Base-by-base conservation (phyloP, 2,113 vertebrate genomes). In the Podarcis cretensis region DNA sequence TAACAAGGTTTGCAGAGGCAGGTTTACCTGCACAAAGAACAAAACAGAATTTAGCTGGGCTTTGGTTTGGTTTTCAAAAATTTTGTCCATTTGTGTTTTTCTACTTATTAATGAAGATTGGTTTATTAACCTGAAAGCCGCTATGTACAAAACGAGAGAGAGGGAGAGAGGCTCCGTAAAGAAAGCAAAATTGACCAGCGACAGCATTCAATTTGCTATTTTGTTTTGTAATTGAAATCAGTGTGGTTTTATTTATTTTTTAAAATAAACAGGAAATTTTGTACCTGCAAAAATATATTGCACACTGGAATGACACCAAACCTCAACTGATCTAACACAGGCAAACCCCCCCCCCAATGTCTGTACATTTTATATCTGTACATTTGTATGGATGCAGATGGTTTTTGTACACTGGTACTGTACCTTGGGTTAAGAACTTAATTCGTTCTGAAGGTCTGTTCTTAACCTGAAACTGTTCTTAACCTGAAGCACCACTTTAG, bases 271-370 rank as follows among this genome's bases (percentile, higher is more conserved):
- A 91, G 82, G 73, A 89, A 14, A 37, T 68, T 68, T 89, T 79
- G 81, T 40, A 85, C 21, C 90, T 94, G 92, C 96, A 96, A 96
- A 96, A 96, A 95, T 96, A 91, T 69, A 37, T 66, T 87, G 40
- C 84, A 76, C 80, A 57, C 68, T 25, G 82, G 3, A 1, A 94
- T 93, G 87, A 90, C 92, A 94, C 80, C 81, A 84, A 85, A 84
- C 57, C 84, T 92, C 81, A 85, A 0, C 32, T 87, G 79, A 78
- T 85, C 77, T 40, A 63, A 5, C 16, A 3, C 3, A 6, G 0
- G 43, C 43, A 3, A 40, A 40, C 40, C 40, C 37, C 37, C 37
- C 37, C 37, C 85, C 66, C 9, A 87, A 10, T 48, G 43, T 89
- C 9, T 91, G 65, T 83, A 57, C 90, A 78, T 71, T 81, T 87